These are phyloP conservation scores for Vireo griseus DNA, from an alignment of 2,797 vertebrate species.

Conservation along the genomic window DNA sequence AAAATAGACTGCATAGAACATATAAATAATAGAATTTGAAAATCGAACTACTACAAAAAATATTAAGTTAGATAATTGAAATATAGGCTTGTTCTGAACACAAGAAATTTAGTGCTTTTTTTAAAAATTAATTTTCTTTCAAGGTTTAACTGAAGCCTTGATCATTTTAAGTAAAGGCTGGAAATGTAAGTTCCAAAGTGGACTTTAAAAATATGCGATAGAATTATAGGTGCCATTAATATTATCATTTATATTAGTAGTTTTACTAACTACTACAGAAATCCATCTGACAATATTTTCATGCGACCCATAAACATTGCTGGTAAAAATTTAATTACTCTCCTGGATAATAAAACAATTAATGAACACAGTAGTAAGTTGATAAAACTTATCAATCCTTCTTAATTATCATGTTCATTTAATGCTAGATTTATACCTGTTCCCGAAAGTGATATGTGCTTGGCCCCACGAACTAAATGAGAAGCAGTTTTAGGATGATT, in stretches of 20 bases:
- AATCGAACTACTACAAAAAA: not conserved
- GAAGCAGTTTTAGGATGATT: not conserved
- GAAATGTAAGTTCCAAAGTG: not conserved
- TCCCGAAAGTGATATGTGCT: not conserved
- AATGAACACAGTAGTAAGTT: not conserved
- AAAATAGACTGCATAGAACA: not conserved
- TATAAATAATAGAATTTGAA: not conserved
- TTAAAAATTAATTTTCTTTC: not conserved
- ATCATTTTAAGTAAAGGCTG: not conserved
- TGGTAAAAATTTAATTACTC: not conserved
- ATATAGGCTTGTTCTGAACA: not conserved
- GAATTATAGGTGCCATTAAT: not conserved
- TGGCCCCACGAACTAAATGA: not conserved
- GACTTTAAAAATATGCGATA: not conserved
- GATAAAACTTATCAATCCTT: not conserved
- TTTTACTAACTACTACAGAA: not conserved
- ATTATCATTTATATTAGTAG: not conserved
- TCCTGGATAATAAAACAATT: not conserved
- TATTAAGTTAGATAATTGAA: not conserved
- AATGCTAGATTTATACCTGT: not conserved
- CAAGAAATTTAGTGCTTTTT: not conserved
- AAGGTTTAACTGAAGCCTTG: not conserved
- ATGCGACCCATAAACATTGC: not conserved
- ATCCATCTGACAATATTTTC: not conserved
- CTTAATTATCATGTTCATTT: not conserved